phyloP scores from a whole-genome alignment of 2,113 vertebrate species.

The Bos javanicus region DNA sequence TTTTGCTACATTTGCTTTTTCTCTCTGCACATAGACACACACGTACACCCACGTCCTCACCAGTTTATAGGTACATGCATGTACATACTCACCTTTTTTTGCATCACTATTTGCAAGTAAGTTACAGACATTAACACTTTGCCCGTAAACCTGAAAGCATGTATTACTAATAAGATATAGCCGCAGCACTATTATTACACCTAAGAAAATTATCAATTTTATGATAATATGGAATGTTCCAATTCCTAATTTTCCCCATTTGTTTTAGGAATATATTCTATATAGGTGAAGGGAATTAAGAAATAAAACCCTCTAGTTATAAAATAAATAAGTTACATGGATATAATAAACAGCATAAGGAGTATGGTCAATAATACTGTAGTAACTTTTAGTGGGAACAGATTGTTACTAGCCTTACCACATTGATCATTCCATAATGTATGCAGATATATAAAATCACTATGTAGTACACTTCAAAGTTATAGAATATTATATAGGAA shows the following conservation, averaged over 20 bases:
- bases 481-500: neutral
- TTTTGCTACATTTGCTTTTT: neutral
- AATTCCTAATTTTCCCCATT: neutral
- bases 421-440: neutral
- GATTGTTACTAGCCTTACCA: neutral
- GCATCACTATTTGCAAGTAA: neutral
- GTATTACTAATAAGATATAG: neutral
- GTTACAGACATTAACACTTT: neutral
- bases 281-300: neutral
- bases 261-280: neutral
- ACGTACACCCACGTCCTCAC: neutral
- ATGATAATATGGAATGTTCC: neutral
- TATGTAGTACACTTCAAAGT: neutral
- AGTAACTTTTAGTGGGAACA: neutral
- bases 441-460: neutral
- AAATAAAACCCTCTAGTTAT: neutral
- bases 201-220: neutral
- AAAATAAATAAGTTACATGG: neutral
- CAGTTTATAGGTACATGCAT: neutral
- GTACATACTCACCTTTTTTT: neutral
- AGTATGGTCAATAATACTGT: neutral
- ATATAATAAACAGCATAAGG: neutral
- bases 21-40: neutral
- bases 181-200: neutral
- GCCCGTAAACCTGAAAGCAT: neutral